Evolutionary conservation across 1,140 invertebrate species (phyloP), one percentile per base, ranked within the genome.

Genomic region (Hycleus cichorii): DNA sequence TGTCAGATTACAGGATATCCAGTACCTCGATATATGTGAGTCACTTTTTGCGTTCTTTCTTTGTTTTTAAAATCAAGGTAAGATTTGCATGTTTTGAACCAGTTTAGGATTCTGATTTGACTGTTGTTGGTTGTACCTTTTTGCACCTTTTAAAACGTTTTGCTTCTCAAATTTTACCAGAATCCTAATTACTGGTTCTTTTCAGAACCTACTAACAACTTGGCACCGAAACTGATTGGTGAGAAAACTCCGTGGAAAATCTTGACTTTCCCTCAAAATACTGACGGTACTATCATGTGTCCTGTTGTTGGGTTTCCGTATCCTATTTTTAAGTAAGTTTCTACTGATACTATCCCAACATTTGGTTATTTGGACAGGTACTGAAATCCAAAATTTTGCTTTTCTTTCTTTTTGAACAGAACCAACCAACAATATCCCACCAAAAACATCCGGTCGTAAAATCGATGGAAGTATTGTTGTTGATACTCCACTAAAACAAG

Each of bases 291-390:
- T 42, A 49, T 75, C 60, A 73, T 75, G 60, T 83, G 74, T 72
- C 77, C 81, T 56, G 84, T 85, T 47, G 85, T 88, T 75, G 84
- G 84, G 66, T 86, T 80, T 75, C 86, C 86, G 53, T 79, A 83
- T 74, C 85, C 85, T 68, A 72, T 77, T 70, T 84, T 83, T 78
- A 82, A 81, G 83, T 84, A 81, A 80, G 77, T 78, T 62, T 18
- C 40, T 26, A 18, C 4, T 49, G 43, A 46, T 45, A 3, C 32
- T 32, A 32, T 32, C 32, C 39, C 43, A 49, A 42, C 10, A 43
- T n/a, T 26, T 25, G 24, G 50, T 53, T 40, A 10, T 32, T 44
- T 32, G 32, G 9, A 7, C 43, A 5, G 10, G 18, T 48, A 10
- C 77, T 78, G 65, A 70, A 38, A 4, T 42, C 10, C n/a, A 43